Evolutionary conservation across 2,888 invertebrate genomes (phyloP).

Genomic region (Linnaemya tessellans): DNA sequence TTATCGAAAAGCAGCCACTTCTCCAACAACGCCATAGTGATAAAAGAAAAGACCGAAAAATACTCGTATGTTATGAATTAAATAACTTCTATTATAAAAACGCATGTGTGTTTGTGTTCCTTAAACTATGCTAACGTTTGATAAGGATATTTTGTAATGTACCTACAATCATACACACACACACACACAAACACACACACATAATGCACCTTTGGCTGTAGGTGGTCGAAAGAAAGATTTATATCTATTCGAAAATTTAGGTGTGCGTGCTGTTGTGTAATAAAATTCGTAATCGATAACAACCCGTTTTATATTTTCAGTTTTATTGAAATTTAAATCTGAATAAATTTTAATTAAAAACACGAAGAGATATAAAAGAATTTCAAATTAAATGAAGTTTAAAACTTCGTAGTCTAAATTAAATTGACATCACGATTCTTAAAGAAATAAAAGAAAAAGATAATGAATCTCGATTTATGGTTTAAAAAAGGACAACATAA

Average conservation of each 20-base stretch:
- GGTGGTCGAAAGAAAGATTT: conserved; percentile 63
- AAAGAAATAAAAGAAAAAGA: conserved; percentile 55
- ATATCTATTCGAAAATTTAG: neutral
- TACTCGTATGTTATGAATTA: conserved; percentile 11
- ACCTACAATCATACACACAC: neutral
- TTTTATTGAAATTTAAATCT: conserved; percentile 62
- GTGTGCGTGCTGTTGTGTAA: neutral
- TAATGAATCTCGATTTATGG: conserved; percentile 61
- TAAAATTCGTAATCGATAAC: conserved; percentile 45
- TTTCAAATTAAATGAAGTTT: conserved; percentile 22
- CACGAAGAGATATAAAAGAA: conserved; percentile 50
- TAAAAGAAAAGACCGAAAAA: conserved; percentile 47
- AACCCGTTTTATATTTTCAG: conserved; percentile 58
- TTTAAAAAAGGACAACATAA: conserved; percentile 61
- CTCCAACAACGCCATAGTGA: conserved; percentile 10
- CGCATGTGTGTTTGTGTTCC: neutral
- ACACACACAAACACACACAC: conserved; percentile 6
- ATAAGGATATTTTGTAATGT: conserved; percentile 59
- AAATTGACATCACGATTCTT: conserved; percentile 65
- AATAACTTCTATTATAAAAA: conserved; percentile 53
- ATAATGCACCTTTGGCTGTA: conserved; percentile 57
- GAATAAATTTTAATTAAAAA: conserved; percentile 67
- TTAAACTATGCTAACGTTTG: conserved; percentile 15
- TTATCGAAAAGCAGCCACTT: conserved; percentile 58
- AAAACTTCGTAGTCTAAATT: conserved; percentile 40